Evolutionary conservation across 2,888 invertebrate species (phyloP).

Genomic region (Eupithecia vulgata): DNA sequence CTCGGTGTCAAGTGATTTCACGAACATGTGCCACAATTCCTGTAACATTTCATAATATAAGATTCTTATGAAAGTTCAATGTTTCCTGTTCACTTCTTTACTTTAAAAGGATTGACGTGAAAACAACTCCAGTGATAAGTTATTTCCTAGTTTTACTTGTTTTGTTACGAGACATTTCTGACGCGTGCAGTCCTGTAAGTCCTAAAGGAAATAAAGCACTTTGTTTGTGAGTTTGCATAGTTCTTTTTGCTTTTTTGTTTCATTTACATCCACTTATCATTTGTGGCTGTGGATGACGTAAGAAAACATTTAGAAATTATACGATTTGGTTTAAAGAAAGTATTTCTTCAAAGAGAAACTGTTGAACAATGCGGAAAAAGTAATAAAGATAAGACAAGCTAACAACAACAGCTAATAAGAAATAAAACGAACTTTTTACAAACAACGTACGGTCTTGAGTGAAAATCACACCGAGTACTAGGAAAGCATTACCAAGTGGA

Average conservation of each 20-base stretch:
- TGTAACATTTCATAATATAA: neutral
- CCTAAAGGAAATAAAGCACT: too few relatives aligned
- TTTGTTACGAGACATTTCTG: too few relatives aligned
- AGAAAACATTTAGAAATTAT: neutral
- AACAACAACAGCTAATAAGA: constrained; percentile 1
- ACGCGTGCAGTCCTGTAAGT: too few relatives aligned
- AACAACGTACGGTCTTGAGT: constrained; percentile 40
- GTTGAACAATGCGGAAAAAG: neutral
- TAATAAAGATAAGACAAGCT: neutral
- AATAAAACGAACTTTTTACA: constrained; percentile 3
- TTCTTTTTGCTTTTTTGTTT: neutral
- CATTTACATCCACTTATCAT: neutral
- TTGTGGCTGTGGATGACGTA: neutral
- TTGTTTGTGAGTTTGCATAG: neutral
- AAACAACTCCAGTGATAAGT: too few relatives aligned
- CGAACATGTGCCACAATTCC: neutral
- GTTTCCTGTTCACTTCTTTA: too few relatives aligned
- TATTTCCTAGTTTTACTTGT: too few relatives aligned
- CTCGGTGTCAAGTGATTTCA: neutral
- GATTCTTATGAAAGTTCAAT: neutral
- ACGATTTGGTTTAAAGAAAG: neutral
- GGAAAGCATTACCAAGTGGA: constrained; percentile 64
- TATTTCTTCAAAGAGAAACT: neutral
- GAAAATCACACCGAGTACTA: constrained; percentile 55
- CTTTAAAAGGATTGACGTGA: too few relatives aligned